phyloP scores from a whole-genome alignment of 2,888 invertebrate species.

The Meiosimyza platycephala region DNA sequence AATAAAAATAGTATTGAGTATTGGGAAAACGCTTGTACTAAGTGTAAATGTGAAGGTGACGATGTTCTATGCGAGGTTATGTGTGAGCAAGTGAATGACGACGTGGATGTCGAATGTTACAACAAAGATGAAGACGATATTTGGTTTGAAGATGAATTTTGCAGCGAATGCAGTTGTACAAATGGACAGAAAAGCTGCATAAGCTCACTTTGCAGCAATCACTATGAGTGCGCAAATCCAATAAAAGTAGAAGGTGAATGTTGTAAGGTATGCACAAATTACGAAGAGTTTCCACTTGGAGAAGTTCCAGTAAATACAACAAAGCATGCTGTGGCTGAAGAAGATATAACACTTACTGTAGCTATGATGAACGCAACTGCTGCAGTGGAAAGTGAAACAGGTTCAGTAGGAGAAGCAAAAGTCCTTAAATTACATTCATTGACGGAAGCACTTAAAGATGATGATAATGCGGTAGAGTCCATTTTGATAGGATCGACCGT shows the following conservation, averaged over 20 bases:
- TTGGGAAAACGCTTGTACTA: constrained; percentile 50
- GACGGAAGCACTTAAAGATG: not conserved
- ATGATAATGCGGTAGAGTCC: constrained; percentile 1
- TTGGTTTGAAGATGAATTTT: constrained; percentile 55
- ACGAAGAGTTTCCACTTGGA: constrained; percentile 19
- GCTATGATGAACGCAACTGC: no score
- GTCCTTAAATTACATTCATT: not conserved
- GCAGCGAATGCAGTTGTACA: constrained; percentile 53
- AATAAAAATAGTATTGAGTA: constrained; percentile 29
- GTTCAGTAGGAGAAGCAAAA: not conserved
- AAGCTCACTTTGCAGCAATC: constrained; percentile 51
- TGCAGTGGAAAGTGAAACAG: not conserved
- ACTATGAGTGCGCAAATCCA: constrained; percentile 52
- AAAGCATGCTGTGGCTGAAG: not conserved
- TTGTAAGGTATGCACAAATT: constrained; percentile 56
- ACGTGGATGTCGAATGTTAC: constrained; percentile 42
- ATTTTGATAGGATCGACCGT: not conserved
- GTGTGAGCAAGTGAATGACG: constrained; percentile 26
- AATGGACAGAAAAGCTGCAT: constrained; percentile 52
- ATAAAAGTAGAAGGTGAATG: constrained; percentile 53
- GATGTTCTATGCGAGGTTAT: constrained; percentile 45
- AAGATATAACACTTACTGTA: not conserved
- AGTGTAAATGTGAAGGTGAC: constrained; percentile 53
- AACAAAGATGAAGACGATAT: constrained; percentile 50
- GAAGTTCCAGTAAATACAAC: not conserved